Base-by-base conservation (phyloP, 2,888 invertebrate species). In the Rhagophthalmus giganteus region DNA sequence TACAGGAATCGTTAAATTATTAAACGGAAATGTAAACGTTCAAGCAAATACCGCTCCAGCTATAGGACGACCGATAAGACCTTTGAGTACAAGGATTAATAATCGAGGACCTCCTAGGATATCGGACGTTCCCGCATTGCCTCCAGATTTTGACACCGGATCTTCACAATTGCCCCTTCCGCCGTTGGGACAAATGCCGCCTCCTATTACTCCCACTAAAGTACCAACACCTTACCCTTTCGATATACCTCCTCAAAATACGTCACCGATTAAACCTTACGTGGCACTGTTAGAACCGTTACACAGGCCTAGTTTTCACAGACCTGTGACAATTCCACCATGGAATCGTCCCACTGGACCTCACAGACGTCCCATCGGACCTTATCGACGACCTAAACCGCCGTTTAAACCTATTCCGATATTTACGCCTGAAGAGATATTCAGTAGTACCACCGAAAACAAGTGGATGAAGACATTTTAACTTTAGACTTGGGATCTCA, bases 51-150 rank as follows among this genome's bases (percentile, higher is more conserved):
- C 87, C 0, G 84, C 84, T 46, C 75, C 79, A 2, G 60, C 63
- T 16, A 68, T 59, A 20, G 75, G 76, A 8, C 78, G 88, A 47
- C 86, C 86, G 1, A 67, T 79, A 8, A 76, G 88, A 8, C 90
- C 90, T 0, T 75, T 86, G 63, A 81, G 84, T 13, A 86, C 87
- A 2, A 79, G 94, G 54, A 94, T 94, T 9, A 94, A 94, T 66
- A 92, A 94, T 68, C 77, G 94, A 50, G 94, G 93, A 0, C 94
- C 94, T 0, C 93, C 94, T 0, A 81, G 90, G 57, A 88, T 92
- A 58, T 84, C 88, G 0, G 90, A 91, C 62, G 79, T 86, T 0
- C 87, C 87, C 28, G 83, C 84, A 0, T 62, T 88, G 15, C 83
- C 84, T 0, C 80, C 84, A n/a, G 85, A 86, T 51, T 83, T 84